Evolutionary conservation across 2,113 vertebrate genomes (phyloP).

Genomic region (Rana temporaria): DNA sequence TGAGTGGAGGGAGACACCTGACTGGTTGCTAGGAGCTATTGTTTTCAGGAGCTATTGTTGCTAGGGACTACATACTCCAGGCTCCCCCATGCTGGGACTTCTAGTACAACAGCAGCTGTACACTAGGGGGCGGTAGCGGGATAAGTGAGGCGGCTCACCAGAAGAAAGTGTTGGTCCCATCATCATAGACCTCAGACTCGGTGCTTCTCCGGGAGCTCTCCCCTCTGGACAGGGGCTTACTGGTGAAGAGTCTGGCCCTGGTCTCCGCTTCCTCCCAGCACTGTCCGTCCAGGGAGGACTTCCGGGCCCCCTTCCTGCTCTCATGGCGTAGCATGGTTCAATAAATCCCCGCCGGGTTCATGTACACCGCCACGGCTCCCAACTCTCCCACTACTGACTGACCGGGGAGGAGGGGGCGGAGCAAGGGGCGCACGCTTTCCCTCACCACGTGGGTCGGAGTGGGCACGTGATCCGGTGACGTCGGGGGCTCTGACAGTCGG

Average conservation of each 20-base stretch:
- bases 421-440: not conserved
- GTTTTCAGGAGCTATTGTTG: too few relatives aligned
- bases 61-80: too few relatives aligned
- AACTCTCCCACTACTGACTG: constrained; percentile 22
- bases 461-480: constrained; percentile 17
- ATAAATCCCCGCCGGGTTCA: not conserved
- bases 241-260: not conserved
- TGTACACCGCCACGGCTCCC: not conserved
- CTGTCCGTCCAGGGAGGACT: constrained; percentile 48
- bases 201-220: constrained; percentile 72
- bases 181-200: constrained; percentile 91
- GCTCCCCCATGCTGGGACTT: not conserved
- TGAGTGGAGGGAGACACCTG: too few relatives aligned
- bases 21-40: too few relatives aligned
- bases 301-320: constrained; percentile 28
- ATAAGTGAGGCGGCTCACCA: too few relatives aligned
- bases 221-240: constrained; percentile 1
- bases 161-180: constrained; percentile 98
- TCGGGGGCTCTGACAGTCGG: constrained; percentile 6
- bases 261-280: constrained; percentile 27
- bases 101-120: not conserved
- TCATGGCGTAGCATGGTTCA: constrained; percentile 40
- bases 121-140: not conserved
- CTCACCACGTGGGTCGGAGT: constrained; percentile 34
- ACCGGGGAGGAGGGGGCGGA: constrained; percentile 16